phyloP scores from a whole-genome alignment of 2,797 vertebrate genomes.

The Zenarchopterus dispar region DNA sequence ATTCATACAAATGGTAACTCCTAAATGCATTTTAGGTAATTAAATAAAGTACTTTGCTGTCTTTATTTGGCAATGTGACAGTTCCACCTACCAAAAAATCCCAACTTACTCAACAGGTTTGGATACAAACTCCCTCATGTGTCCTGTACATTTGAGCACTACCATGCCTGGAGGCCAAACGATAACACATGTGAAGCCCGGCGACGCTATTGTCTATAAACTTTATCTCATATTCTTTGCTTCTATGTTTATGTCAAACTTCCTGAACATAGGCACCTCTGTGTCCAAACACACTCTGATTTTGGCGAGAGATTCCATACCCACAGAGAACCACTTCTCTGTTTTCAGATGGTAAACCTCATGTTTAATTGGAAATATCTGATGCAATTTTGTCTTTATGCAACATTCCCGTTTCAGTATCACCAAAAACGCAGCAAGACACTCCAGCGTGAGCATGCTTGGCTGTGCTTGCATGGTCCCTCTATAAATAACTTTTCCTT shows the following conservation, averaged over 20 bases:
- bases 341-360: no score
- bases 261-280: constrained; percentile 32
- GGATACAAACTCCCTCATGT: constrained; percentile 52
- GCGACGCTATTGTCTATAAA: constrained; percentile 1
- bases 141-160: constrained; percentile 36
- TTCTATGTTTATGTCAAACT: constrained; percentile 35
- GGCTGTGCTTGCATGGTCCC: constrained; percentile 20
- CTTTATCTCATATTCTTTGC: neutral
- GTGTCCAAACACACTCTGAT: constrained; percentile 3
- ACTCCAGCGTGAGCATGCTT: constrained; percentile 24
- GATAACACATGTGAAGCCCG: constrained; percentile 9
- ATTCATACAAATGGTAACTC: constrained; percentile 39
- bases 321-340: no score
- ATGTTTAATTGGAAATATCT: no score
- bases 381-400: neutral
- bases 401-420: neutral
- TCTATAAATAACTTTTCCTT: constrained; percentile 57
- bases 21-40: constrained; percentile 48
- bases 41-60: constrained; percentile 21
- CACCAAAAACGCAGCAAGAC: constrained; percentile 22
- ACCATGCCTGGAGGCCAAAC: constrained; percentile 17
- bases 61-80: constrained; percentile 3
- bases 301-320: neutral
- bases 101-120: constrained; percentile 24
- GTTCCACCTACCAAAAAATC: constrained; percentile 21